Percentiles rank a stretch among this genome's conserved stretches.
phyloP scores from a whole-genome alignment of 2,113 vertebrate genomes.

The Nothobranchius furzeri region DNA sequence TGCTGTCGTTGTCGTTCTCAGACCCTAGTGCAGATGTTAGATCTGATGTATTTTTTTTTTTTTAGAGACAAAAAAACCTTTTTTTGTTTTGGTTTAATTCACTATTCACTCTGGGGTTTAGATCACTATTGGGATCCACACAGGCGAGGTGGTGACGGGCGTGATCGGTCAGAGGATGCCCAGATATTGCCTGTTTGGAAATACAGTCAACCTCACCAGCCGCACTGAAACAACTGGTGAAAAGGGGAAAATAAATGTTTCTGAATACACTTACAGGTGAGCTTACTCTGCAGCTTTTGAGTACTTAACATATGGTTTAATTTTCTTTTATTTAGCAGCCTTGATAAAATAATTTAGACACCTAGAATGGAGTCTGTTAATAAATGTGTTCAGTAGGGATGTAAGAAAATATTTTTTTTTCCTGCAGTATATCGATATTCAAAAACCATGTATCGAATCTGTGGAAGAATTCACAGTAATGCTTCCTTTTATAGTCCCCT shows the following conservation, averaged over 20 bases:
- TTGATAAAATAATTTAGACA: too few species aligned
- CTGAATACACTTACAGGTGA: conserved; percentile 95
- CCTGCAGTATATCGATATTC: too few species aligned
- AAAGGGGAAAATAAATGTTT: conserved; percentile 95
- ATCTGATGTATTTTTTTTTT: neutral
- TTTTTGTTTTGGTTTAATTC: neutral
- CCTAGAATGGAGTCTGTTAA: too few species aligned
- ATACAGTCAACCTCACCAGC: conserved; percentile 98
- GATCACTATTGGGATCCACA: conserved; percentile 99
- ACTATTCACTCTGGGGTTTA: conserved; percentile 52
- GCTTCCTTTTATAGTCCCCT: too few species aligned
- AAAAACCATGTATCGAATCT: too few species aligned
- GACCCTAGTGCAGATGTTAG: neutral
- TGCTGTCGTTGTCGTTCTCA: neutral
- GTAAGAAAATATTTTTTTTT: too few species aligned
- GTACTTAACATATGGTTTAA: too few species aligned
- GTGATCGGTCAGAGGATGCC: conserved; percentile 99
- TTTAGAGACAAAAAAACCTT: too few species aligned
- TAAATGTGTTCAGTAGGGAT: too few species aligned
- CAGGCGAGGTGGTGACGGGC: conserved; percentile 96
- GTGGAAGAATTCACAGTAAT: too few species aligned
- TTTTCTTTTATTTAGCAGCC: too few species aligned
- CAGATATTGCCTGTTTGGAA: conserved; percentile 97
- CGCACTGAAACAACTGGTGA: conserved; percentile 98
- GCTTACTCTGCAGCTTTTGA: conserved; percentile 1